Evolutionary conservation across 1,140 invertebrate genomes (phyloP), one percentile per base, ranked within the genome.

Genomic region (Ips nitidus): DNA sequence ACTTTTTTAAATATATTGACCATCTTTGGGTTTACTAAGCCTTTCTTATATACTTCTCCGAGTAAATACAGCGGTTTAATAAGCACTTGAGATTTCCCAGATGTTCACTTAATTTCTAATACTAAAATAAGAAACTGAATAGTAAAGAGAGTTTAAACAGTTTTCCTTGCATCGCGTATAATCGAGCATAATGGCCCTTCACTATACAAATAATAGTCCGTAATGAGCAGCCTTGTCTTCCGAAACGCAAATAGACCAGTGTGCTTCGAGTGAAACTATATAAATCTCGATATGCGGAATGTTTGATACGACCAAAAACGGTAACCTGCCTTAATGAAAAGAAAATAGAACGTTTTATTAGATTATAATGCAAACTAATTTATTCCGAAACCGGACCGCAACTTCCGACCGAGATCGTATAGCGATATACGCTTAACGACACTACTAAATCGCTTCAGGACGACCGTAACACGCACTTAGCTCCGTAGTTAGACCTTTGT

Each of bases 341-440:
- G 66, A 68, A 68, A 68, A 59, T 68, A 52, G 57, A 64, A 60
- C 60, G 36, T 72, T 72, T 72, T 72, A 72, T 71, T 71, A 68
- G 58, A 62, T 68, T 72, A 65, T 62, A 70, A 73, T 73, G 53
- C 71, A 64, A 73, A 65, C 60, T 72, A 72, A 72, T 72, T 72
- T 72, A 72, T 72, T 72, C 71, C 61, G 52, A 72, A 69, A 69
- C 71, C 63, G 71, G 71, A 70, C 67, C 58, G 67, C 22, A 66
- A 72, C 72, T 73, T 73, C 72, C 72, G 72, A 73, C 62, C 59
- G 56, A 71, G 72, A 73, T 72, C 66, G 66, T 69, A 60, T 58
- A 59, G 58, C 68, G 66, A 69, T 69, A 69, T 36, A 53, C 50
- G 22, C 60, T 41, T 69, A 69, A 69, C 66, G 66, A 69, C 66